Evolutionary conservation across 35 echinoderm and acorn worm genomes (phyloP).

Genomic region (Heliocidaris erythrogramma): DNA sequence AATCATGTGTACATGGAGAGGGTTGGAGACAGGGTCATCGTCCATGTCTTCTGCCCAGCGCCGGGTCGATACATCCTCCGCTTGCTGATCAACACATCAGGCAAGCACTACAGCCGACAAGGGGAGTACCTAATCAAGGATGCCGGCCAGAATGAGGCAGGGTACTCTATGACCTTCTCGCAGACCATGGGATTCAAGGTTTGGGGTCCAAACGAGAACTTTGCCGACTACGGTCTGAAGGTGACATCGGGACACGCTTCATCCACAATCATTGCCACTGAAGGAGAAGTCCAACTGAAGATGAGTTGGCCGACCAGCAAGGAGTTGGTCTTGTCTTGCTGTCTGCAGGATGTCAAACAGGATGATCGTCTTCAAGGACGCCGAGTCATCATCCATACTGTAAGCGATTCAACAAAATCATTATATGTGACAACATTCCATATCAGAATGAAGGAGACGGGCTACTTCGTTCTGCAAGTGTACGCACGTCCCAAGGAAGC

Average conservation of each 20-base stretch:
- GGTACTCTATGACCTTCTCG: neutral
- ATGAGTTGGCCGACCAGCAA: slow-evolving; percentile 11
- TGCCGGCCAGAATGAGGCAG: neutral
- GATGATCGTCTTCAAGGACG: neutral
- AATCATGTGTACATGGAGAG: slow-evolving; percentile 40
- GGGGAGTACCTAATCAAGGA: slow-evolving; percentile 19
- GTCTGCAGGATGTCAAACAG: slow-evolving; percentile 27
- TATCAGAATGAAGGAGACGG: slow-evolving; percentile 33
- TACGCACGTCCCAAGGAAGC: slow-evolving; percentile 1
- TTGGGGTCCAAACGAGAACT: slow-evolving; percentile 37
- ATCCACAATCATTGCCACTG: slow-evolving; percentile 25
- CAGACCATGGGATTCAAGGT: slow-evolving; percentile 15
- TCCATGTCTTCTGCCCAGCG: slow-evolving; percentile 17
- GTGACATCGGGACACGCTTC: neutral
- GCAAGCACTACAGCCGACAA: slow-evolving; percentile 28
- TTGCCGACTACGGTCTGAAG: slow-evolving; percentile 22
- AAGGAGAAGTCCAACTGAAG: slow-evolving; percentile 8
- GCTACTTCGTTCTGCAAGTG: slow-evolving; percentile 38
- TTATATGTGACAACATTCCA: slow-evolving; percentile 13
- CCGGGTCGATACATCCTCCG: slow-evolving; percentile 29
- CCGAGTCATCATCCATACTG: slow-evolving; percentile 7
- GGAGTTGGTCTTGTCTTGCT: slow-evolving; percentile 29
- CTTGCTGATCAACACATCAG: neutral
- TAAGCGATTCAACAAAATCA: neutral
- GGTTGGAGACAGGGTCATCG: neutral